Evolutionary conservation across 1,140 invertebrate species (phyloP), one percentile per base, ranked within the genome.

Genomic region (Drosophila lacteicornis): DNA sequence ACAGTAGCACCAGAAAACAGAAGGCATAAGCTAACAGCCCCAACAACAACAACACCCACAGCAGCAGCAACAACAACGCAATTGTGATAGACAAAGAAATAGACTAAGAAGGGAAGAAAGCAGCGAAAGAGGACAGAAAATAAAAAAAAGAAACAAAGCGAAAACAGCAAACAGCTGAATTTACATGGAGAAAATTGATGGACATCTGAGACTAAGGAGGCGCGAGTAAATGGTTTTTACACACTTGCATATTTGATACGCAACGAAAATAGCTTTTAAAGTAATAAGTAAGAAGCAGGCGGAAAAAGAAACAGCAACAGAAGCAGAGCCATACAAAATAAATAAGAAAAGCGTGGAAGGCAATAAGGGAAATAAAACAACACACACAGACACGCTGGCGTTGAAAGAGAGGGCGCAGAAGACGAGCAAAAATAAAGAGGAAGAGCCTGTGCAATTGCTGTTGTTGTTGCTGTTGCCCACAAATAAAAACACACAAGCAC

Each of bases 41-140:
- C 65, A 83, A 65, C 76, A 84, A 83, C 66, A 79, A 66, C 66
- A 79, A 51, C 75, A 71, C 38, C 49, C 36, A 77, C 51, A 68
- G 46, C 57, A 81, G 76, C 84, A 87, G 77, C 84, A 88, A 83
- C 84, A 87, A 90, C 84, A 90, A 90, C 85, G 85, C 85, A 90
- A 90, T 90, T 90, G 85, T 90, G 82, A 90, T 90, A 90, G 85
- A 90, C 85, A 90, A 90, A 90, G 85, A 91, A 90, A 90, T 88
- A 88, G 81, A 88, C 88, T 90, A 88, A 79, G 79, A 67, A 77
- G 84, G 62, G 56, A 67, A 57, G 58, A 45, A 75, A 77, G 74
- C 67, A 65, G 77, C 81, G 63, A 80, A 70, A 75, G 47, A 63
- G 67, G 66, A 60, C 42, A 43, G 55, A 68, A 85, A 46, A 19